phyloP scores from a whole-genome alignment of 2,113 vertebrate genomes.

The Orcinus orca region DNA sequence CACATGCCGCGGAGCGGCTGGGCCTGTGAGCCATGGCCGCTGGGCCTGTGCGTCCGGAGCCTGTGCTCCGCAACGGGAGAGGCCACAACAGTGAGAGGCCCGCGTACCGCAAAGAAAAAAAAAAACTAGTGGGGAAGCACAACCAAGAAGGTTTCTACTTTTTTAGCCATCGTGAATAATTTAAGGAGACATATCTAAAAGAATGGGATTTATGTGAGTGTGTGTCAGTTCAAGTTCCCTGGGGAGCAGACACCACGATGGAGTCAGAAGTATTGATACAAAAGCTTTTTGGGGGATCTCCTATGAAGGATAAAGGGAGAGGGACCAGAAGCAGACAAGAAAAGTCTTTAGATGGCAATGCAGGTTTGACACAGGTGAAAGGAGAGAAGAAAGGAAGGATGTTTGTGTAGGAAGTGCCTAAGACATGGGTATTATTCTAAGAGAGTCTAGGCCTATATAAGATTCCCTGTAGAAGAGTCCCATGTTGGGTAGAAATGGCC shows the following conservation, averaged over 20 bases:
- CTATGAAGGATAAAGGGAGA: background rate
- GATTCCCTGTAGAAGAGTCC: background rate
- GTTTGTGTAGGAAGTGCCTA: background rate
- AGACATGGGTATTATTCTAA: background rate
- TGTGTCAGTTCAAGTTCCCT: background rate
- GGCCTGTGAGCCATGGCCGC: too few relatives aligned
- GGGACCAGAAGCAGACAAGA: background rate
- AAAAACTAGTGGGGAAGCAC: too few relatives aligned
- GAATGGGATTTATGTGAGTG: background rate
- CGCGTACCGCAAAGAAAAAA: too few relatives aligned
- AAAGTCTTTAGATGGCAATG: background rate
- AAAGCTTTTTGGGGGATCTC: background rate
- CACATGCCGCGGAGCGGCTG: too few relatives aligned
- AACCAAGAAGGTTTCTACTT: background rate
- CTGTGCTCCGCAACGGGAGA: too few relatives aligned
- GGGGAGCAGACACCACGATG: background rate
- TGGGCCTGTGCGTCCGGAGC: too few relatives aligned
- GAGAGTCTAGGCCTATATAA: background rate
- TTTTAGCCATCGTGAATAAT: background rate
- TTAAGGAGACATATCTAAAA: background rate
- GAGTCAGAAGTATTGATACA: background rate
- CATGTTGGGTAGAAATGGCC: background rate
- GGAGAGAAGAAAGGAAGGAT: background rate
- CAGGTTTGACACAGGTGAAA: background rate
- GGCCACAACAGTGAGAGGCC: too few relatives aligned